Base-by-base conservation (phyloP, 2,113 vertebrate species). In the Megatriorchis doriae region DNA sequence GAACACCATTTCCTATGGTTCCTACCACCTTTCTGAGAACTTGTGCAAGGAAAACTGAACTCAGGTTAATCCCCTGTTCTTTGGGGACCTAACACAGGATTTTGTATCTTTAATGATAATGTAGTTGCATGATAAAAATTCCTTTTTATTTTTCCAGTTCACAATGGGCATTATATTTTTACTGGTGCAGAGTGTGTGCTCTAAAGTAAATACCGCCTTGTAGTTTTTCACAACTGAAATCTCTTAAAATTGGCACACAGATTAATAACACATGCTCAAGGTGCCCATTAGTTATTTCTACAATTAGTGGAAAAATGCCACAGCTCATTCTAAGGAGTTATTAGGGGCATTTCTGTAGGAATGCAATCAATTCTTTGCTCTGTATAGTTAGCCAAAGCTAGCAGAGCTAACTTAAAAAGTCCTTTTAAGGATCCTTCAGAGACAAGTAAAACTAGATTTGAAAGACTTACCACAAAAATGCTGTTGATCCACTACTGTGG, bases 231-330 rank as follows among this genome's bases (percentile, higher is more conserved):
- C 68, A 88, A 94, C 32, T 34, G 67, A 74, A 82, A 84, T 72
- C n/a, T 88, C 68, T 78, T 88, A 61, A 77, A 95, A 95, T 67
- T 85, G 81, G 52, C 95, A 83, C 55, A 19, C 42, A 96, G 86
- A 95, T 92, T 93, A 86, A 93, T 88, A 94, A 86, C 53, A 95
- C 12, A 43, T 52, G 87, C 45, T 90, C 45, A 53, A 63, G 42
- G 80, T 94, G 36, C 81, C 68, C 59, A 78, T 94, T 95, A 93
- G 50, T 96, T 95, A 80, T 88, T 94, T 82, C 73, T 34, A 66
- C 72, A 90, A 92, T 94, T 96, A 95, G 86, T 95, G 73, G 88
- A 81, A 95, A 92, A 89, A 61, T 93, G 58, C 70, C 72, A 91
- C 84, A 88, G 62, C 63, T 94, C 38, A 23, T 92, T 92, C 66